Evolutionary conservation across 2,888 invertebrate species (phyloP), one percentile per base, ranked within the genome.

Genomic region (Axea sp.): DNA sequence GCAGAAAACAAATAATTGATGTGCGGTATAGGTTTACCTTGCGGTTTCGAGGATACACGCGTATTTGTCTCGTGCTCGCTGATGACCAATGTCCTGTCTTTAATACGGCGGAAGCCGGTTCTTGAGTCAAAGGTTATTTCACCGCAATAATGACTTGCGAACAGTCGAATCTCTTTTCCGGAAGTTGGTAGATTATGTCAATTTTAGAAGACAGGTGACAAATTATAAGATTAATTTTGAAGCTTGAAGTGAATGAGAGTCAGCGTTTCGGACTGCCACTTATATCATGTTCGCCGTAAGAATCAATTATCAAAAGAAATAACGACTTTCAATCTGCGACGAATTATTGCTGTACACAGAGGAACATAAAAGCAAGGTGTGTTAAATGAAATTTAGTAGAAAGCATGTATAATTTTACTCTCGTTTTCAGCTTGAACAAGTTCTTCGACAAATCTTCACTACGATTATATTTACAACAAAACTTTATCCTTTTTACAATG

Each of bases 1-100:
- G 80, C 68, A 24, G 75, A 76, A 78, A 81, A 81, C 81, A 80
- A 85, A 84, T 83, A 84, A 84, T 83, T 84, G 84, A 73, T 76
- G 78, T 83, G 85, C 77, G 84, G 85, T 81, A 82, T 80, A 60
- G 69, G 75, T 57, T 64, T 43, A 65, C 76, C 57, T 77, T 81
- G 84, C 77, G 84, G 85, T 84, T 84, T 76, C 64, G 51, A 26
- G 41, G 78, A 78, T 53, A 81, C 85, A 82, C 84, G 84, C 84
- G 82, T 76, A n/a, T 80, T 69, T 77, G 74, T 78, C 79, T 49
- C 53, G 62, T 35, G 67, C 57, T 45, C 37, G 26, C 33, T 53
- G 68, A 73, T 65, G 65, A 71, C 60, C 60, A 49, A 74, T 71
- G 65, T 65, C 60, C 74, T 60, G 69, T 39, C 74, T 59, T 65